Evolutionary conservation across 2,888 invertebrate genomes (phyloP), one percentile per base, ranked within the genome.

Genomic region (Aricia artaxerxes): DNA sequence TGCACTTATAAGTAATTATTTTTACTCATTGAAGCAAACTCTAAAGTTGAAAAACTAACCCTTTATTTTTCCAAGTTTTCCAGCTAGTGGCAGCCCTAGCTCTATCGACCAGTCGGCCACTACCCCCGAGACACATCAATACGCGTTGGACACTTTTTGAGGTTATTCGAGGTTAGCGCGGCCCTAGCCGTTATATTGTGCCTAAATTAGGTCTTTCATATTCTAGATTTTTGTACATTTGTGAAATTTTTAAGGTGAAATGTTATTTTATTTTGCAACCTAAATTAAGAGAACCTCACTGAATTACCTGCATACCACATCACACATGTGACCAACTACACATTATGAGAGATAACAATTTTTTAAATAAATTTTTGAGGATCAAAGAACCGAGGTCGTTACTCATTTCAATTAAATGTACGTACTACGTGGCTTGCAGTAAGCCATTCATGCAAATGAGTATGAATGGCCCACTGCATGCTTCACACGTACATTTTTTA

Each of bases 61-160:
- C 7, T 72, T 69, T 6, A 72, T 72, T 35, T 16, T 44, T 73
- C 24, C 44, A 4, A 75, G 35, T 76, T 76, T 76, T 76, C 57
- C 76, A 16, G 49, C 53, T 75, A 4, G 24, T 24, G 75, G 1
- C 76, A 76, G 35, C 76, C 76, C 76, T 76, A 82, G 80, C 89
- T 90, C 91, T 92, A 92, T 92, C 93, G 92, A 93, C 91, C 91
- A 87, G 85, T 79, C 83, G 82, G 81, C 81, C 82, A 81, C 82
- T 82, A 82, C 81, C 82, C 81, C 80, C 82, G 80, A 79, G 82
- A 82, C 81, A 82, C 80, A 81, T 81, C 80, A 80, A 80, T 81
- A 81, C 80, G 81, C 77, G 77, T 64, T 78, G 77, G 78, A 72
- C 79, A 78, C 72, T 76, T 79, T 78, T 81, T 78, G 61, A 78